These are phyloP conservation scores for Parnassius mnemosyne DNA, from an alignment of 2,888 invertebrate species.

Conservation along the genomic window DNA sequence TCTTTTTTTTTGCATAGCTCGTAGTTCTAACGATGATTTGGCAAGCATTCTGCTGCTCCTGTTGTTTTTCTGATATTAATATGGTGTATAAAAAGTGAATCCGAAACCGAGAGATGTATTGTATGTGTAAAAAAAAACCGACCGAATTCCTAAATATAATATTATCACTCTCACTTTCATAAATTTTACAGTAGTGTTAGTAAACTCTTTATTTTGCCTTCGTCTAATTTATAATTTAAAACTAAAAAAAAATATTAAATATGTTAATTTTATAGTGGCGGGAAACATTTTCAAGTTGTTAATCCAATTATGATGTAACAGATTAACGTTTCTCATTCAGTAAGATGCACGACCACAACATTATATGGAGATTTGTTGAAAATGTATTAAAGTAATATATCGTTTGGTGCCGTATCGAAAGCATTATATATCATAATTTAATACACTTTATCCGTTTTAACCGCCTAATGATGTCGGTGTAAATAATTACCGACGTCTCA, in stretches of 20 bases:
- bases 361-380: slow-evolving; percentile 13
- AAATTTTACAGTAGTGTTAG: no score
- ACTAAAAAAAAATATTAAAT: slow-evolving; percentile 17
- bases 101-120: no score
- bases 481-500: slow-evolving; percentile 60
- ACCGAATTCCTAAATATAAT: no score
- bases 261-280: slow-evolving; percentile 30
- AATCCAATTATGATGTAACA: slow-evolving; percentile 20
- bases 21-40: no score
- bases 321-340: slow-evolving; percentile 11
- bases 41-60: no score
- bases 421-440: slow-evolving; percentile 21
- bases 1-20: no score
- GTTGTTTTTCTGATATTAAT: no score
- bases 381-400: slow-evolving; percentile 19
- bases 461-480: slow-evolving; percentile 48
- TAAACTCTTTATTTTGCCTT: background rate
- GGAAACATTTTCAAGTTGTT: slow-evolving; percentile 28
- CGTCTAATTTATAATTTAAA: background rate
- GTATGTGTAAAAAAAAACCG: no score
- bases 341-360: slow-evolving; percentile 11
- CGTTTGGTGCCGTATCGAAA: slow-evolving; percentile 14
- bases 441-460: slow-evolving; percentile 32
- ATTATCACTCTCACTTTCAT: no score
- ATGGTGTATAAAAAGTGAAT: no score